A percentile compares a stretch with the other conserved stretches of the same genome.
Evolutionary conservation across 1,140 invertebrate genomes (phyloP).

Genomic region (Hylyphantes graminicola): DNA sequence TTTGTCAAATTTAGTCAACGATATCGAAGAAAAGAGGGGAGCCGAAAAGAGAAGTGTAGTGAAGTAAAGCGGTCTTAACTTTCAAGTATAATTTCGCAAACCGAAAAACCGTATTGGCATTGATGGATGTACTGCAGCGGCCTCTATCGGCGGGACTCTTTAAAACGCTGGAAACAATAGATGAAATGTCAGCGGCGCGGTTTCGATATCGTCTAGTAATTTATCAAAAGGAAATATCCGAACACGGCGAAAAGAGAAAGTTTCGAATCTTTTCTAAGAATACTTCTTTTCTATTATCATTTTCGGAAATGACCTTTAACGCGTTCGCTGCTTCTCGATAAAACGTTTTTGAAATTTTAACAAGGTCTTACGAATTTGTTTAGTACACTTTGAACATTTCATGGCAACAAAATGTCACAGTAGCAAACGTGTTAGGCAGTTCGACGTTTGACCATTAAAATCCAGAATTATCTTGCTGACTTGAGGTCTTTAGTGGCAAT

Average conservation of each 20-base stretch:
- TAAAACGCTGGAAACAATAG: constrained; percentile 50
- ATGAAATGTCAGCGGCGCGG: constrained; percentile 46
- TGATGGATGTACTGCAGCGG: constrained; percentile 44
- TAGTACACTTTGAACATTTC: too few relatives aligned
- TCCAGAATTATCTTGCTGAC: too few relatives aligned
- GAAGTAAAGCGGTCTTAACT: constrained; percentile 32
- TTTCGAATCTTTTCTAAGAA: too few relatives aligned
- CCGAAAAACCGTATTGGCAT: constrained; percentile 50
- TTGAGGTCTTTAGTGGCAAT: too few relatives aligned
- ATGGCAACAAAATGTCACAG: too few relatives aligned
- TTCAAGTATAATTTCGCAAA: constrained; percentile 56
- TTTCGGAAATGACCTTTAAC: too few relatives aligned
- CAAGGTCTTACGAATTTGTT: too few relatives aligned
- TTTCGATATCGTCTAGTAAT: constrained; percentile 46
- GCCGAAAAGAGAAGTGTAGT: background rate
- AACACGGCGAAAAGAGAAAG: background rate
- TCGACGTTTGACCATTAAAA: too few relatives aligned
- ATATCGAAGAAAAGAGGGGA: background rate
- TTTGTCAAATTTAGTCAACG: background rate
- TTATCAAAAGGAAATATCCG: constrained; percentile 44
- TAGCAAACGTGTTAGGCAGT: too few relatives aligned
- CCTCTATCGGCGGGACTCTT: constrained; percentile 43
- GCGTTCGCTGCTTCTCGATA: too few relatives aligned
- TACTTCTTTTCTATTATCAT: too few relatives aligned
- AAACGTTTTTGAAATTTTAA: too few relatives aligned